These are phyloP conservation scores for Prostheceraeus crozeri DNA, from an alignment of 2,888 invertebrate genomes.

Conservation along the genomic window DNA sequence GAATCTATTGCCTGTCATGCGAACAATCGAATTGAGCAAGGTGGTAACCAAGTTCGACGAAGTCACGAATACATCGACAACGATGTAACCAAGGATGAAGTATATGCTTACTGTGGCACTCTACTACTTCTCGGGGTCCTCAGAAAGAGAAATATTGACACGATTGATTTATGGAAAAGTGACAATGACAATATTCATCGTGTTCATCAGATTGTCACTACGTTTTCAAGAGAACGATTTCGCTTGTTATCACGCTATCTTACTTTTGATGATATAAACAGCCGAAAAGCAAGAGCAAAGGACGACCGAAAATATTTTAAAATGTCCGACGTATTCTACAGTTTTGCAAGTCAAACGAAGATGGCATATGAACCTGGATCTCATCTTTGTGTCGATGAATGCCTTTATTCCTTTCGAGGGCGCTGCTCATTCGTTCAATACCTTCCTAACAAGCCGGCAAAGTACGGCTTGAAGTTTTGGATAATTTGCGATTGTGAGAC, in stretches of 20 bases:
- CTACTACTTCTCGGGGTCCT: constrained; percentile 12
- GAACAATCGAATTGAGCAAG: constrained; percentile 10
- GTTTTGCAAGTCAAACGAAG: constrained; percentile 1
- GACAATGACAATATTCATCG: constrained; percentile 20
- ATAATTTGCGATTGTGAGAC: constrained; percentile 20
- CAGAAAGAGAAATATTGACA: constrained; percentile 12
- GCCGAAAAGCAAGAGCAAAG: not conserved
- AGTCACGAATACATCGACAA: constrained; percentile 25
- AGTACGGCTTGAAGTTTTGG: constrained; percentile 1
- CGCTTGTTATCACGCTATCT: constrained; percentile 17
- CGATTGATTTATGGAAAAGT: constrained; percentile 21
- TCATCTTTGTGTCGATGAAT: constrained; percentile 19
- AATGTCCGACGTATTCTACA: not conserved
- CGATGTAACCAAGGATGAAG: constrained; percentile 9
- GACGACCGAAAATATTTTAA: constrained; percentile 9
- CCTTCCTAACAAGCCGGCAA: constrained; percentile 8
- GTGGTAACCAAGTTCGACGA: too few species aligned
- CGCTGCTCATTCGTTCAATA: constrained; percentile 13
- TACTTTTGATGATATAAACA: constrained; percentile 1
- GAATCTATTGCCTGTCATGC: constrained; percentile 14
- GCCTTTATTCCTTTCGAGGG: constrained; percentile 12
- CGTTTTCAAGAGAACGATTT: constrained; percentile 29
- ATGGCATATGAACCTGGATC: constrained; percentile 8
- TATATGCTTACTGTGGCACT: constrained; percentile 25
- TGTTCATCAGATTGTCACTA: constrained; percentile 27